Conservation (phyloP, 2,797 vertebrate genomes). For the Sebastes goodei region DNA sequence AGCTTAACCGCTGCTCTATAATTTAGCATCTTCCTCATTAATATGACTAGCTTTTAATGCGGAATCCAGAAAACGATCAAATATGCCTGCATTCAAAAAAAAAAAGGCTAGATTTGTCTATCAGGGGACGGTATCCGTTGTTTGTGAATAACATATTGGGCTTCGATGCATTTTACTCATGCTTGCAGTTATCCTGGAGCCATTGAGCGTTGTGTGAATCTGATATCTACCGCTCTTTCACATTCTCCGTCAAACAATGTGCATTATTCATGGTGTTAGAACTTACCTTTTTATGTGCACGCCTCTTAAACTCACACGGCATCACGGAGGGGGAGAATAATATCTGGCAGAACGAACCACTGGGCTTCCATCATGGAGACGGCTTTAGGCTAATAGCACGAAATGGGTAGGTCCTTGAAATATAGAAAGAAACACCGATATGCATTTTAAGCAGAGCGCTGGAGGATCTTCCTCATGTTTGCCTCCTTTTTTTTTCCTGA, state of each 20-base stretch:
- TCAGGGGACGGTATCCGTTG: slow-evolving; percentile 17
- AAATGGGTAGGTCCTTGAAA: slow-evolving; percentile 63
- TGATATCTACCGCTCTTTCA: slow-evolving; percentile 44
- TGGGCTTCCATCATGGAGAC: slow-evolving; percentile 54
- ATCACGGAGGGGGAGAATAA: slow-evolving; percentile 40
- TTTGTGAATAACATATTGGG: slow-evolving; percentile 46
- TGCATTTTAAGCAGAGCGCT: slow-evolving; percentile 65
- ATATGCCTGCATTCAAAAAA: slow-evolving; percentile 8
- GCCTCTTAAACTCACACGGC: slow-evolving; percentile 53
- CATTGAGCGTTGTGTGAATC: slow-evolving; percentile 46
- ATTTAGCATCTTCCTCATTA: slow-evolving; percentile 56
- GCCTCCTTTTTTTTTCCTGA: neutral
- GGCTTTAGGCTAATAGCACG: slow-evolving; percentile 66
- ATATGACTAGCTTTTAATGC: slow-evolving; percentile 48
- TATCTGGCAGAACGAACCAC: slow-evolving; percentile 40
- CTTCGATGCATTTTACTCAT: slow-evolving; percentile 17
- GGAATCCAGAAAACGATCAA: slow-evolving; percentile 47
- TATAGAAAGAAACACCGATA: slow-evolving; percentile 37
- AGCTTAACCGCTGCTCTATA: slow-evolving; percentile 42
- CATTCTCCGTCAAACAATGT: slow-evolving; percentile 62
- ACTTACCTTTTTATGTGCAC: slow-evolving; percentile 67
- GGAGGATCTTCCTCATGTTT: slow-evolving; percentile 40
- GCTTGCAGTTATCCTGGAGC: slow-evolving; percentile 55
- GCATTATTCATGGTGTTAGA: slow-evolving; percentile 76
- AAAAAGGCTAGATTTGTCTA: neutral